Conservation (phyloP, 2,797 vertebrate genomes). For the Tadarida brasiliensis region DNA sequence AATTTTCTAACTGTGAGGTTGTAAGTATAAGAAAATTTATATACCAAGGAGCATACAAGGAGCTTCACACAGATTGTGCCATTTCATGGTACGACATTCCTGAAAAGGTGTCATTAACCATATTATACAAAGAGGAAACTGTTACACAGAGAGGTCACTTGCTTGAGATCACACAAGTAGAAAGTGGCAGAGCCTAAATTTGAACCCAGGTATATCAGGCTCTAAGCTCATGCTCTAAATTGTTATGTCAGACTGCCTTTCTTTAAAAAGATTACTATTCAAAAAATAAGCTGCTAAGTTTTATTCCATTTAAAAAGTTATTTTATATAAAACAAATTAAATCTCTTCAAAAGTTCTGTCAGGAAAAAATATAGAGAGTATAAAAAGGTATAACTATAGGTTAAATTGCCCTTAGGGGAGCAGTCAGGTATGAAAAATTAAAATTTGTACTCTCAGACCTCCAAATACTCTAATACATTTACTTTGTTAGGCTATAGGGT, state of each 20-base stretch:
- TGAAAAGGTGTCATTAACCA: background rate
- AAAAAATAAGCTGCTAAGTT: background rate
- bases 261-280: background rate
- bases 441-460: background rate
- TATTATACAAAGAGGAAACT: background rate
- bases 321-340: slow-evolving; percentile 31
- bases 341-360: background rate
- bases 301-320: background rate
- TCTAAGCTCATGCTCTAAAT: background rate
- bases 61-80: background rate
- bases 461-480: background rate
- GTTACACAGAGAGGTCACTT: background rate
- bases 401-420: background rate
- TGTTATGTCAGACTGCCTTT: background rate
- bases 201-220: background rate
- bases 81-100: slow-evolving; percentile 15
- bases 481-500: background rate
- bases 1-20: background rate
- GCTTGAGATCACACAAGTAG: background rate
- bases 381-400: background rate
- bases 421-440: background rate
- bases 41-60: background rate
- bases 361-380: background rate
- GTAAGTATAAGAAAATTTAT: background rate
- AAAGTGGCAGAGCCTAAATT: slow-evolving; percentile 24